Evolutionary conservation across 2,113 vertebrate species (phyloP).

Genomic region (Sebastes schlegelii): DNA sequence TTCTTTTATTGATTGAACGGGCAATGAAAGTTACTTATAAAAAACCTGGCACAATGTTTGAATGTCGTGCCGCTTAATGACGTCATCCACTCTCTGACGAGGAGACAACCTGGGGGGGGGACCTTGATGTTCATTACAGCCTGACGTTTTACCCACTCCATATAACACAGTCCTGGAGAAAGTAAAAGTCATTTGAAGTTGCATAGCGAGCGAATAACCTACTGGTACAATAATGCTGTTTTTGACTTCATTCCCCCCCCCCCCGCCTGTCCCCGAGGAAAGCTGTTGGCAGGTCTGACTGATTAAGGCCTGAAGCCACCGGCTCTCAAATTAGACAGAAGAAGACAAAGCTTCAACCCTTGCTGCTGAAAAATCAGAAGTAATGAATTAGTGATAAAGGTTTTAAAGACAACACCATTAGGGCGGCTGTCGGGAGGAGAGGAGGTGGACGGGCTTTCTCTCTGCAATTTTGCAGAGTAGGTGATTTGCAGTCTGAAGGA

Average conservation of each 20-base stretch:
- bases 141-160: conserved; percentile 47
- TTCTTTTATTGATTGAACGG: conserved; percentile 27
- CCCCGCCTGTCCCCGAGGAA: conserved; percentile 3
- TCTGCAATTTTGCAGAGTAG: conserved; percentile 50
- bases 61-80: conserved; percentile 10
- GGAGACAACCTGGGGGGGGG: conserved; percentile 19
- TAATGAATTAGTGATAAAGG: conserved; percentile 76
- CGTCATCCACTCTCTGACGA: conserved; percentile 31
- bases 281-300: conserved; percentile 59
- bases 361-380: conserved; percentile 62
- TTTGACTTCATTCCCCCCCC: conserved; percentile 51
- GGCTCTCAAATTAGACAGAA: conserved; percentile 61
- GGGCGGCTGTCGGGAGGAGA: conserved; percentile 28
- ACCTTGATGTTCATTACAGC: conserved; percentile 35
- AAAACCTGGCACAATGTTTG: conserved; percentile 28
- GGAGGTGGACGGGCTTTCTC: conserved; percentile 30
- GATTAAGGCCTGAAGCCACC: conserved; percentile 54
- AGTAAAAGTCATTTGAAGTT: conserved; percentile 63
- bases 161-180: conserved; percentile 45
- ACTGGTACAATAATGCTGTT: conserved; percentile 43
- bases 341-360: conserved; percentile 66
- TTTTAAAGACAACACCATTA: conserved; percentile 73
- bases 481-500: conserved; percentile 50
- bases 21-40: conserved; percentile 12
- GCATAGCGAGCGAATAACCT: conserved; percentile 42